Conservation (phyloP, 2,888 invertebrate genomes). For the Mactromeris polynyma region DNA sequence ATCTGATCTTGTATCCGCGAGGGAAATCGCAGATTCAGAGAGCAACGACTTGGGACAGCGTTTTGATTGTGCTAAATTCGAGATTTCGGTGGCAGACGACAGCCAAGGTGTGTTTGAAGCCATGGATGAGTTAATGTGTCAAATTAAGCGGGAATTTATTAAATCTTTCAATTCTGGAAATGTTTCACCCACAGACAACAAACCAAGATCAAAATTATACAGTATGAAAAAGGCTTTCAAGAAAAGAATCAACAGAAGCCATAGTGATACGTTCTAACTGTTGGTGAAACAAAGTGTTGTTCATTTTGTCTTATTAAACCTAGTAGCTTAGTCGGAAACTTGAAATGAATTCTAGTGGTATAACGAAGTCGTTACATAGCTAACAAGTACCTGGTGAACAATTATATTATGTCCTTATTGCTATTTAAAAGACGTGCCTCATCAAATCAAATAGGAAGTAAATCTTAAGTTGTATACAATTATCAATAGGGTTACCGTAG, state of each 20-base stretch:
- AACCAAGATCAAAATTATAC: slow-evolving; percentile 78
- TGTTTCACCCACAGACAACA: slow-evolving; percentile 70
- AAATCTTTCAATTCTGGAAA: slow-evolving; percentile 72
- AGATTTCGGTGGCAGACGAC: slow-evolving; percentile 84
- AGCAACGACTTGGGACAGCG: slow-evolving; percentile 72
- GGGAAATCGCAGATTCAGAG: slow-evolving; percentile 81
- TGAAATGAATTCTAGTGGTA: not conserved
- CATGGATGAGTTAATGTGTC: slow-evolving; percentile 82
- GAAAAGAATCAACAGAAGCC: slow-evolving; percentile 82
- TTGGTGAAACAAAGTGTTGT: not conserved
- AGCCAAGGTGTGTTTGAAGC: slow-evolving; percentile 79
- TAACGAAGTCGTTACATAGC: too few species aligned
- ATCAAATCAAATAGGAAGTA: too few species aligned
- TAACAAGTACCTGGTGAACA: too few species aligned
- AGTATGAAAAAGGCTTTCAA: slow-evolving; percentile 85
- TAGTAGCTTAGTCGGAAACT: not conserved
- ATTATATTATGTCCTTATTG: too few species aligned
- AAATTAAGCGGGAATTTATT: slow-evolving; percentile 81
- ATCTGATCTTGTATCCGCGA: slow-evolving; percentile 80
- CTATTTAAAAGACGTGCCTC: too few species aligned
- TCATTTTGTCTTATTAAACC: not conserved
- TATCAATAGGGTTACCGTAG: too few species aligned
- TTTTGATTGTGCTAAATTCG: slow-evolving; percentile 82
- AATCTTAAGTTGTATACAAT: too few species aligned
- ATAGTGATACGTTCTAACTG: slow-evolving; percentile 79